phyloP scores from a whole-genome alignment of 64 coral and sea anemone species.

The Montipora capricornis region DNA sequence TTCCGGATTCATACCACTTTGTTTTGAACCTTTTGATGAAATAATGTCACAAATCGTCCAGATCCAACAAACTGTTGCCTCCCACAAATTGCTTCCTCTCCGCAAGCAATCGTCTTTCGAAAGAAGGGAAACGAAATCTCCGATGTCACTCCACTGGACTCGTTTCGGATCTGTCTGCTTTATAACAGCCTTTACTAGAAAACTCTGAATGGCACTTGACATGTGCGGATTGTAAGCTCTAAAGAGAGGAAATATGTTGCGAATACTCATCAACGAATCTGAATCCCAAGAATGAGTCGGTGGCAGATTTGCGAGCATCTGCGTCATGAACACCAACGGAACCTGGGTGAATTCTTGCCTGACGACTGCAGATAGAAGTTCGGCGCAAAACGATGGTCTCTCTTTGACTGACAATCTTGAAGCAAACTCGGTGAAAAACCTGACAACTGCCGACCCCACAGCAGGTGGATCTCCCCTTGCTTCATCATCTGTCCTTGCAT shows the following conservation, averaged over 20 bases:
- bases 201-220: conserved; percentile 67
- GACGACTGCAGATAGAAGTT: conserved; percentile 43
- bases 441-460: conserved; percentile 53
- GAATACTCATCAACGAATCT: conserved; percentile 41
- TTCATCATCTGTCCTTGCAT: conserved; percentile 54
- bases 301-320: conserved; percentile 71
- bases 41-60: conserved; percentile 36
- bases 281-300: conserved; percentile 33
- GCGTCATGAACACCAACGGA: conserved; percentile 79
- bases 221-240: conserved; percentile 56
- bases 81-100: conserved; percentile 68
- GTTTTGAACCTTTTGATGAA: neutral
- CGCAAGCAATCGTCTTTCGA: conserved; percentile 54
- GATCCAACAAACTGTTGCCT: conserved; percentile 56
- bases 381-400: conserved; percentile 48
- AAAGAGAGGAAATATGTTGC: conserved; percentile 58
- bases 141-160: conserved; percentile 58
- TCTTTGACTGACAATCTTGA: conserved; percentile 28
- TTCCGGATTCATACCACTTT: neutral
- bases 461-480: conserved; percentile 61
- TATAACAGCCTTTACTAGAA: conserved; percentile 65
- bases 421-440: conserved; percentile 55
- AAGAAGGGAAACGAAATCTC: conserved; percentile 52
- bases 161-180: conserved; percentile 46
- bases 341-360: conserved; percentile 65